A percentile compares a stretch with the other conserved stretches of the same genome.
These are phyloP conservation scores for Oscheius sp. DNA, from an alignment of 2,888 invertebrate genomes.

Conservation along the genomic window DNA sequence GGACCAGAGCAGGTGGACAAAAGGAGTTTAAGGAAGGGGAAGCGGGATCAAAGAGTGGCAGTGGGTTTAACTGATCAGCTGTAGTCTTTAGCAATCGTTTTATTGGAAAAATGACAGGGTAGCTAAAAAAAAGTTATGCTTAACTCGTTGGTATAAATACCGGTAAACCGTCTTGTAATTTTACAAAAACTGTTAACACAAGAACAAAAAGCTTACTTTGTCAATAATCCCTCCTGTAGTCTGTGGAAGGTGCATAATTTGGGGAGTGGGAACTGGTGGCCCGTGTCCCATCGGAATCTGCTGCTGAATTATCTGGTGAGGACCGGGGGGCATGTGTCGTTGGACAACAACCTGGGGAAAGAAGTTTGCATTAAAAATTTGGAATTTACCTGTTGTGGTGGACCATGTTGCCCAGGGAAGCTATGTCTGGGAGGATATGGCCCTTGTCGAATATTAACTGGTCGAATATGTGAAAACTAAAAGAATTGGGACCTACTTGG, in stretches of 20 bases:
- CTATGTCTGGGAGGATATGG: slow-evolving; percentile 9
- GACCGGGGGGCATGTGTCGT: not conserved
- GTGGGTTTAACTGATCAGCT: too few relatives aligned
- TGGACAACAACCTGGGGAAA: not conserved
- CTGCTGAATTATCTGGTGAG: slow-evolving; percentile 15
- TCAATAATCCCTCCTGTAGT: slow-evolving; percentile 45
- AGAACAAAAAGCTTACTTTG: slow-evolving; percentile 32
- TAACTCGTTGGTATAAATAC: too few relatives aligned
- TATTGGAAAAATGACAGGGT: too few relatives aligned
- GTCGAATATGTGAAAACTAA: not conserved
- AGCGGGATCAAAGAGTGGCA: too few relatives aligned
- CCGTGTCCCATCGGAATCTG: slow-evolving; percentile 24
- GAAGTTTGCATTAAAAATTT: not conserved
- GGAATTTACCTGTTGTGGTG: slow-evolving; percentile 14
- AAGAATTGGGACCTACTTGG: slow-evolving; percentile 10
- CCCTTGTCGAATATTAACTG: slow-evolving; percentile 9
- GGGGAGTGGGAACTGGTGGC: slow-evolving; percentile 18
- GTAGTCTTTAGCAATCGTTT: too few relatives aligned
- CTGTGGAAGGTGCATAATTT: slow-evolving; percentile 13
- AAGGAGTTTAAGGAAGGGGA: not conserved
- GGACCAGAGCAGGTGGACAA: not conserved
- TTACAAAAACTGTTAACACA: too few relatives aligned
- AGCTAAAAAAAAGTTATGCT: too few relatives aligned
- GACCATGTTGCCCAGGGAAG: not conserved
- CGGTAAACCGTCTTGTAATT: too few relatives aligned